Evolutionary conservation across 2,888 invertebrate genomes (phyloP).

Genomic region (Melinaea menophilus): DNA sequence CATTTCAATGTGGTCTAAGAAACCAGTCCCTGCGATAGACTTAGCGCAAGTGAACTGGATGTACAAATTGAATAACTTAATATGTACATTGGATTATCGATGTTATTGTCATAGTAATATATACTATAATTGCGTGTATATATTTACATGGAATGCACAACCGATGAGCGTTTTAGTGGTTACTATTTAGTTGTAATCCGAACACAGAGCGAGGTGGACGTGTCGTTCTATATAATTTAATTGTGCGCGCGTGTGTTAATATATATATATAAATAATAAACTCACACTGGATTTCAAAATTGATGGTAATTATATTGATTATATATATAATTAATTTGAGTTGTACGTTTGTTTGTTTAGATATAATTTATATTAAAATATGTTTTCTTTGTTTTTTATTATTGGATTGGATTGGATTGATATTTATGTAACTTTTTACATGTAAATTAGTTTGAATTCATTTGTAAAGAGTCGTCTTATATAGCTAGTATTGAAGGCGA

Average conservation of each 20-base stretch:
- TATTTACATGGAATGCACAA: constrained; percentile 20
- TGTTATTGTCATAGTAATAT: constrained; percentile 36
- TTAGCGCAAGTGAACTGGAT: constrained; percentile 40
- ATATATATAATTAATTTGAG: constrained; percentile 8
- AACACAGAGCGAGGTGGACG: constrained; percentile 44
- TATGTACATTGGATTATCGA: constrained; percentile 33
- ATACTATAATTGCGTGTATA: constrained; percentile 42
- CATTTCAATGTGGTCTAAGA: not conserved
- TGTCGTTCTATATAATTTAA: constrained; percentile 45
- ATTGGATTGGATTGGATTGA: no score
- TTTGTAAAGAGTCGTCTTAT: no score
- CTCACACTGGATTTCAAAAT: constrained; percentile 33
- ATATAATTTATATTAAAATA: no score
- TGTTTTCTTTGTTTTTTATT: no score
- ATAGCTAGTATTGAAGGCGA: no score
- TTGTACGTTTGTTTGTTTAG: not conserved
- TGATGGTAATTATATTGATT: constrained; percentile 23
- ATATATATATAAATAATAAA: constrained; percentile 4
- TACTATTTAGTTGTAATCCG: constrained; percentile 51
- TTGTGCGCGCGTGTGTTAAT: constrained; percentile 38
- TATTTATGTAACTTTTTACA: no score
- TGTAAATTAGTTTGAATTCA: no score
- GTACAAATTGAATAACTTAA: constrained; percentile 22
- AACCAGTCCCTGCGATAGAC: constrained; percentile 12
- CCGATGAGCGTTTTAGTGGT: constrained; percentile 40